These are phyloP conservation scores for Lonchura striata DNA, from an alignment of 2,113 vertebrate genomes.

Conservation along the genomic window DNA sequence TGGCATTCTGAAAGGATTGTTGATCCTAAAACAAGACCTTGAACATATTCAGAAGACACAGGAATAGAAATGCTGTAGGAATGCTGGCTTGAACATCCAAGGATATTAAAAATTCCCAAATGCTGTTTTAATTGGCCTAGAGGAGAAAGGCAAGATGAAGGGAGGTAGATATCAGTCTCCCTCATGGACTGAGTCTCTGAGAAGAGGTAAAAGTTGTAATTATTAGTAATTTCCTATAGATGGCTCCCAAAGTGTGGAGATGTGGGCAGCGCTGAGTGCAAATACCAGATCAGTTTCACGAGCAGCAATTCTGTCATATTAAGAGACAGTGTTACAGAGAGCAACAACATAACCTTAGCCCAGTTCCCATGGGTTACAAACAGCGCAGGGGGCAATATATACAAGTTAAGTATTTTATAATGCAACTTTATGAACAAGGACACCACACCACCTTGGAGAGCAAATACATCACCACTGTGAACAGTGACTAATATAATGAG, in stretches of 20 bases:
- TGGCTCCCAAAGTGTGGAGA: not conserved
- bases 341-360: not conserved
- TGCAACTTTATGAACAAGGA: accelerated
- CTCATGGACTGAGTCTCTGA: not conserved
- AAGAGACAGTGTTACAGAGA: not conserved
- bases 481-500: not conserved
- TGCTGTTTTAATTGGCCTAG: not conserved
- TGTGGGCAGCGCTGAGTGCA: not conserved
- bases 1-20: not conserved
- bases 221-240: not conserved
- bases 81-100: not conserved
- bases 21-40: not conserved
- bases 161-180: not conserved
- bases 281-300: not conserved
- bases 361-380: not conserved
- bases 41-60: not conserved
- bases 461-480: not conserved
- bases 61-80: not conserved
- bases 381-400: not conserved
- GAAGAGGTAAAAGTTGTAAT: not conserved
- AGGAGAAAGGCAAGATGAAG: not conserved
- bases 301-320: not conserved
- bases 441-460: not conserved
- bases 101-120: not conserved
- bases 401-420: not conserved